Percentiles rank a stretch among this genome's conserved stretches.
phyloP scores from a whole-genome alignment of 2,888 invertebrate genomes.

The Lycia hirtaria region DNA sequence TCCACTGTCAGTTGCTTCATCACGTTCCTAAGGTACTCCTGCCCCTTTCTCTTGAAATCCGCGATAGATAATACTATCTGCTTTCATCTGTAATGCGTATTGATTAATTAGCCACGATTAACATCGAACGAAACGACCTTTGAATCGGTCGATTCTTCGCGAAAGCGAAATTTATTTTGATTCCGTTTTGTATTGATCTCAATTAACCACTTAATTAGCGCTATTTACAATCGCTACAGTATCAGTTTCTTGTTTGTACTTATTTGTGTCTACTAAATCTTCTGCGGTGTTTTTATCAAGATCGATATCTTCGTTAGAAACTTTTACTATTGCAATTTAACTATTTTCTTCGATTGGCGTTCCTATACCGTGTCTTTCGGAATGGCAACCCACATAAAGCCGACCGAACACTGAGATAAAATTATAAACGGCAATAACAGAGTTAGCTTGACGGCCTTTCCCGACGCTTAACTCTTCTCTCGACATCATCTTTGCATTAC shows the following conservation, averaged over 20 bases:
- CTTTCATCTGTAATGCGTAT: conserved; percentile 80
- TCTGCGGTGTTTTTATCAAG: conserved; percentile 19
- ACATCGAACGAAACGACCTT: conserved; percentile 63
- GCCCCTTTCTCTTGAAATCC: conserved; percentile 76
- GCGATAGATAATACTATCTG: conserved; percentile 62
- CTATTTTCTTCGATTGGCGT: conserved; percentile 26
- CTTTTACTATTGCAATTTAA: conserved; percentile 24
- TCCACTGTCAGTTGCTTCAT: conserved; percentile 36
- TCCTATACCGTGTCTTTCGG: conserved; percentile 32
- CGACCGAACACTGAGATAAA: conserved; percentile 31
- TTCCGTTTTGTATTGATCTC: conserved; percentile 47
- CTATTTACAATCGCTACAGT: conserved; percentile 25
- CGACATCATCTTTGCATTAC: conserved; percentile 47
- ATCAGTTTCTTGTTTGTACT: conserved; percentile 9
- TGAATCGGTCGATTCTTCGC: conserved; percentile 55
- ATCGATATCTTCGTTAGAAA: conserved; percentile 34
- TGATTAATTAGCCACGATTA: conserved; percentile 82
- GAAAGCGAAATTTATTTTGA: conserved; percentile 60
- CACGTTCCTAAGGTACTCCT: conserved; percentile 45
- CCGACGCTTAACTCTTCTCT: conserved; percentile 49
- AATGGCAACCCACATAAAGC: conserved; percentile 26
- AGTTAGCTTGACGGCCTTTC: conserved; percentile 49
- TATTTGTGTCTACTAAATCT: conserved; percentile 24
- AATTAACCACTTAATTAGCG: conserved; percentile 34
- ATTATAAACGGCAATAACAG: conserved; percentile 46